These are phyloP conservation scores for Gnathochromis pfefferi DNA, from an alignment of 2,113 vertebrate genomes.

Conservation along the genomic window DNA sequence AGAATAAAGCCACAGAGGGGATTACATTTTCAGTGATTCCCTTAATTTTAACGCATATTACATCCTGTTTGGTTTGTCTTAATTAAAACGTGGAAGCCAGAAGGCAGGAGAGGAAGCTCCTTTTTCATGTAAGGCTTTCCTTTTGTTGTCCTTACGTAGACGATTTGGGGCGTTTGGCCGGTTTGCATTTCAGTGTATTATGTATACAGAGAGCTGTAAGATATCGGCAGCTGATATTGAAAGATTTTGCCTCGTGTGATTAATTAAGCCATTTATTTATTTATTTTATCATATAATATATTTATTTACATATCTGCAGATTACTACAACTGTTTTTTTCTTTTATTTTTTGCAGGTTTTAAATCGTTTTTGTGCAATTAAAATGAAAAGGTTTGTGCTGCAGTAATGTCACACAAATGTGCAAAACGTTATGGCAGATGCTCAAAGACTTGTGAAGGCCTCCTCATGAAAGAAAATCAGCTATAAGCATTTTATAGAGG, in stretches of 20 bases:
- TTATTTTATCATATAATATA: neutral
- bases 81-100: constrained; percentile 19
- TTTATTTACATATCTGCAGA: neutral
- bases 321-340: neutral
- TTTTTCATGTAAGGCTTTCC: neutral
- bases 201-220: neutral
- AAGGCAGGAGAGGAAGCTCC: neutral
- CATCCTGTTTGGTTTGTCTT: neutral
- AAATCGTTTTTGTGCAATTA: neutral
- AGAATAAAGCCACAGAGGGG: constrained; percentile 11
- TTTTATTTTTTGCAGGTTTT: neutral
- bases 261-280: neutral
- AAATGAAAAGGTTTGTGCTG: neutral
- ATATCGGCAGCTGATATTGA: neutral
- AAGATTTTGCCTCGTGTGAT: neutral
- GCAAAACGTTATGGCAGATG: neutral
- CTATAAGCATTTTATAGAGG: neutral
- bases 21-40: constrained; percentile 33
- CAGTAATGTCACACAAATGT: neutral
- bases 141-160: neutral
- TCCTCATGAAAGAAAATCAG: neutral
- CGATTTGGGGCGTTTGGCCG: neutral
- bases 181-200: neutral
- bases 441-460: neutral
- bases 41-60: neutral